phyloP scores from a whole-genome alignment of 2,797 vertebrate species.

The Yasuhikotakia modesta region DNA sequence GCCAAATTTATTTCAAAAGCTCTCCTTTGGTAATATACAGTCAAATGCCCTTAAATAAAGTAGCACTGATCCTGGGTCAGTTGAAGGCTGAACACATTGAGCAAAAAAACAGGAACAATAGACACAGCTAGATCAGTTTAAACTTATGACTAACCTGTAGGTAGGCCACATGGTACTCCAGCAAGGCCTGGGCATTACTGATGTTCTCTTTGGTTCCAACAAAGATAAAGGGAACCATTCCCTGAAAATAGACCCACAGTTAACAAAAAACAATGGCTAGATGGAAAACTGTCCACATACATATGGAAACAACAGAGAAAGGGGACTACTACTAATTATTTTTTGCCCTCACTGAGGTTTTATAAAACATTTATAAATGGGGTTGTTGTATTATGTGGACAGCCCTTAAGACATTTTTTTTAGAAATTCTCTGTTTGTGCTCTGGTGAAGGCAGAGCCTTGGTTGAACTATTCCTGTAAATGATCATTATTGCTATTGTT shows the following conservation, averaged over 20 bases:
- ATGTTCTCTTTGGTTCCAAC: conserved; percentile 94
- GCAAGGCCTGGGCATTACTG: conserved; percentile 88
- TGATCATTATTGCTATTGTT: too few relatives aligned
- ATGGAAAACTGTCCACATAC: not conserved
- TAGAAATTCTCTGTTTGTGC: too few relatives aligned
- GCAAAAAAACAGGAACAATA: not conserved
- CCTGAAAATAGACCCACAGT: conserved; percentile 68
- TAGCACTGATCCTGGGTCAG: not conserved
- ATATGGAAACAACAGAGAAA: not conserved
- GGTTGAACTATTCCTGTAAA: too few relatives aligned
- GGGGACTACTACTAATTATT: not conserved
- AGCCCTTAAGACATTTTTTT: too few relatives aligned
- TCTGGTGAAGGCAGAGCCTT: too few relatives aligned
- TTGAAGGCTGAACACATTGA: not conserved
- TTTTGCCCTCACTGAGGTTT: conserved; percentile 23
- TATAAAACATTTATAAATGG: too few relatives aligned
- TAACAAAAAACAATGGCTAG: not conserved
- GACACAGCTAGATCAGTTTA: not conserved
- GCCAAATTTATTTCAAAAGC: conserved; percentile 18
- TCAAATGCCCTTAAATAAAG: not conserved
- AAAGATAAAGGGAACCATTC: conserved; percentile 92
- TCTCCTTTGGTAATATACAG: not conserved
- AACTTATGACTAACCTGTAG: conserved; percentile 79
- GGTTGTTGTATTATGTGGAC: too few relatives aligned
- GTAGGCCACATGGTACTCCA: conserved; percentile 92